phyloP scores from a whole-genome alignment of 53 echinoderm and acorn worm species.

The Luidia sarsii region DNA sequence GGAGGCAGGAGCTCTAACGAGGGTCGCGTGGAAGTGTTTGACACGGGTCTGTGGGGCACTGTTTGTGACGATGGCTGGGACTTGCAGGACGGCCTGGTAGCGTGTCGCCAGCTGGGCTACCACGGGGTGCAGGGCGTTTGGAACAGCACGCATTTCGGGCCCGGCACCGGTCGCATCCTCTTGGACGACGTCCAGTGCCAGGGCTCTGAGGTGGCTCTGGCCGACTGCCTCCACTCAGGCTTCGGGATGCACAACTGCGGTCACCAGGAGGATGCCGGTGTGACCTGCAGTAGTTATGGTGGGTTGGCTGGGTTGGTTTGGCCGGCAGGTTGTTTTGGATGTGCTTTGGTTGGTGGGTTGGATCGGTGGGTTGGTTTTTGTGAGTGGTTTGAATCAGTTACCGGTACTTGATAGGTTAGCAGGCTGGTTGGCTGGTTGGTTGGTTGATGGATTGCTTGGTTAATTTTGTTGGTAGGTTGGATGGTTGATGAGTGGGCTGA shows the following conservation, averaged over 20 bases:
- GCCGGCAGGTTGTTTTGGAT: too few species aligned
- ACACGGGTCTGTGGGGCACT: slow-evolving; percentile 62
- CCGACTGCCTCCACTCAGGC: slow-evolving; percentile 54
- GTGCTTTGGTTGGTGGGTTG: too few species aligned
- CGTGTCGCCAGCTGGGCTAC: slow-evolving; percentile 65
- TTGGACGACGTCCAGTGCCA: slow-evolving; percentile 54
- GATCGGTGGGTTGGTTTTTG: too few species aligned
- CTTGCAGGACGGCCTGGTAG: slow-evolving; percentile 40
- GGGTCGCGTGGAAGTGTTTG: slow-evolving; percentile 63
- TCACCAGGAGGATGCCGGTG: slow-evolving; percentile 64
- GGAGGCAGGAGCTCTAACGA: slow-evolving; percentile 52
- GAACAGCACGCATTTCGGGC: slow-evolving; percentile 17
- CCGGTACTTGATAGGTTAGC: too few species aligned
- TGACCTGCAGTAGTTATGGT: too few species aligned
- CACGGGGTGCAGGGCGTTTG: slow-evolving; percentile 15
- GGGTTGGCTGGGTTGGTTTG: too few species aligned
- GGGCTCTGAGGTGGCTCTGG: slow-evolving; percentile 36
- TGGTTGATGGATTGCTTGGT: too few species aligned
- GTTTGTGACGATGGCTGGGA: slow-evolving; percentile 67
- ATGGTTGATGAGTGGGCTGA: too few species aligned
- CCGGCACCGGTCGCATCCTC: slow-evolving; percentile 65
- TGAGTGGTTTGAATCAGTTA: too few species aligned
- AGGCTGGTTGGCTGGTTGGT: too few species aligned
- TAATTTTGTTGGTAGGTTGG: too few species aligned
- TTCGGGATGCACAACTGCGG: slow-evolving; percentile 54